phyloP scores from a whole-genome alignment of 1,140 invertebrate genomes.

The Bombus soroeensis region DNA sequence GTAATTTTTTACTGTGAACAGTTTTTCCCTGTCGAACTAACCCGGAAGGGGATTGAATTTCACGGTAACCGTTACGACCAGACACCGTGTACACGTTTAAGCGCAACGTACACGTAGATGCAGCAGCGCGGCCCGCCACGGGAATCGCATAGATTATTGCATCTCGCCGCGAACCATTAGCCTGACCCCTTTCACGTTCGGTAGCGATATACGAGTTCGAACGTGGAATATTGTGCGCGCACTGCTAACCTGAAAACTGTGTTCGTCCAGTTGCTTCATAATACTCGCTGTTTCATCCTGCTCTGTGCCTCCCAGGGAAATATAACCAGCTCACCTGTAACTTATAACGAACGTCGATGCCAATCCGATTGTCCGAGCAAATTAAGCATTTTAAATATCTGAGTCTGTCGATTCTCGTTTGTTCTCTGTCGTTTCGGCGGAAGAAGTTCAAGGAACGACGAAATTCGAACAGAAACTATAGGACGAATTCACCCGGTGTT shows the following conservation, averaged over 20 bases:
- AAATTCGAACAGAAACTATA: not conserved
- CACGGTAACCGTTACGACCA: constrained; percentile 13
- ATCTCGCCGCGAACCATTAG: constrained; percentile 71
- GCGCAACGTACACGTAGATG: not conserved
- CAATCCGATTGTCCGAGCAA: too few relatives aligned
- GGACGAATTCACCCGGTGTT: not conserved
- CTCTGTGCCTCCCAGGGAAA: too few relatives aligned
- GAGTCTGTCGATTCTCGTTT: too few relatives aligned
- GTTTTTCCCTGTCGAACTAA: not conserved
- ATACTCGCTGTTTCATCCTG: not conserved
- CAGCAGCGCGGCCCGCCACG: constrained; percentile 28
- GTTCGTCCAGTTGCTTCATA: not conserved
- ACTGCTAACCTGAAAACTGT: constrained; percentile 38
- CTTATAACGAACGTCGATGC: too few relatives aligned
- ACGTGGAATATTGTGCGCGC: constrained; percentile 31
- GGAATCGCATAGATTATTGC: constrained; percentile 69
- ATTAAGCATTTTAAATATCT: too few relatives aligned
- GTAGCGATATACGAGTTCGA: constrained; percentile 45
- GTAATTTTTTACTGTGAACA: not conserved
- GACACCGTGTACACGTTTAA: not conserved
- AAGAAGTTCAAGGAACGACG: not conserved
- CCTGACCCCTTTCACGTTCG: constrained; percentile 63
- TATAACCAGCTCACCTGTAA: too few relatives aligned
- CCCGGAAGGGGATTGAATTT: constrained; percentile 35
- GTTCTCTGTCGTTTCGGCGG: too few relatives aligned